Base-by-base conservation (phyloP, 1,140 invertebrate species). In the Thaumatotibia leucotreta region DNA sequence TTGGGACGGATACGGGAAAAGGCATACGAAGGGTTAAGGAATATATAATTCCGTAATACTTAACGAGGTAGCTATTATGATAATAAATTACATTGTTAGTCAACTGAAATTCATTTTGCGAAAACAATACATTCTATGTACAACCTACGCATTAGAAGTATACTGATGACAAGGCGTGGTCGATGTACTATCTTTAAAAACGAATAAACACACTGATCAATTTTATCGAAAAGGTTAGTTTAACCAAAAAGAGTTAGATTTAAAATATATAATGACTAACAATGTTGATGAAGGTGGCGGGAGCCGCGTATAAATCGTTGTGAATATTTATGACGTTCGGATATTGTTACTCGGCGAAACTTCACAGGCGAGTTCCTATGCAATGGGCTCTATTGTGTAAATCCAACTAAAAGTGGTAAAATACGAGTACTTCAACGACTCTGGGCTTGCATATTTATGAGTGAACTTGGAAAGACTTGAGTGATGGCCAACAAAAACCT, bases 381-480 rank as follows among this genome's bases (percentile, higher is more conserved):
- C 79, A 77, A 66, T 65, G 65, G 66, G 64, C 69, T 24, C 74
- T 77, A 83, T 83, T 83, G 78, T 81, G 69, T 73, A 67, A 75
- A 72, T 75, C 69, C 66, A 75, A 73, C 74, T 77, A 77, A 77
- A 79, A 82, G 77, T 81, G 68, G 70, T 74, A 69, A 81, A 81
- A 79, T 79, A 75, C 79, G 72, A 76, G 72, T 70, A 72, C 73
- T 67, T 33, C 74, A 75, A 76, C 75, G 80, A 79, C 74, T 84
- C 77, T 69, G 66, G 71, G 75, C 78, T 82, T 83, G 80, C 81
- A 82, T 83, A 85, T 85, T 80, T 85, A 85, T 85, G 80, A 85
- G 79, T 75, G 64, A 75, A 76, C 72, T 80, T 79, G 66, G 69
- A 79, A 83, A 82, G 77, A 80, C 76, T 83, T 80, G 76, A 82